Percentiles rank a stretch among this genome's conserved stretches.
phyloP scores from a whole-genome alignment of 2,888 invertebrate genomes.

The Plagiodera versicolora region DNA sequence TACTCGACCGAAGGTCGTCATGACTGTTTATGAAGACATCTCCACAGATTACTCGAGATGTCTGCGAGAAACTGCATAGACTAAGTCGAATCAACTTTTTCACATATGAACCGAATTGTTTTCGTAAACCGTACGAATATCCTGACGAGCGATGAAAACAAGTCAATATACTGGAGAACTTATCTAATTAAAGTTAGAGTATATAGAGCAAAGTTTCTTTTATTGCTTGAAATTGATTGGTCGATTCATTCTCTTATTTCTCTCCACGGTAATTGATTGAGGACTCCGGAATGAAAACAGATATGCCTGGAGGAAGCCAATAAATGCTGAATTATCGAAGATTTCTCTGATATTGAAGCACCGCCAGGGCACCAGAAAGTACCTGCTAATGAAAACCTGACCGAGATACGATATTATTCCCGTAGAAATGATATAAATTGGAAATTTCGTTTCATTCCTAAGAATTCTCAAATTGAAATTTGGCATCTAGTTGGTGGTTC shows the following conservation, averaged over 20 bases:
- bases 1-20: no score
- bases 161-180: slow-evolving; percentile 32
- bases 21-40: no score
- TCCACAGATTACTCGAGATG: neutral
- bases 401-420: no score
- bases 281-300: slow-evolving; percentile 7
- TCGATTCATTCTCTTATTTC: slow-evolving; percentile 4
- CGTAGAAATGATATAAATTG: no score
- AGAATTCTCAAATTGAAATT: no score
- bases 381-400: no score
- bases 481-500: no score
- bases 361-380: no score
- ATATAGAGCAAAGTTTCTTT: slow-evolving; percentile 21
- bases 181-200: slow-evolving; percentile 33
- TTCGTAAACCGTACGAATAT: slow-evolving; percentile 30
- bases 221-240: slow-evolving; percentile 13
- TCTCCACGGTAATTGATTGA: neutral
- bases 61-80: neutral
- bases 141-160: slow-evolving; percentile 30
- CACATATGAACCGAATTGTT: slow-evolving; percentile 24
- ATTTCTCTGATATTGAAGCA: neutral
- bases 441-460: no score
- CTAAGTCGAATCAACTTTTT: neutral
- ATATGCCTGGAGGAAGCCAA: neutral
- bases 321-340: neutral